phyloP scores from a whole-genome alignment of 2,113 vertebrate species.

The Gasterosteus aculeatus region DNA sequence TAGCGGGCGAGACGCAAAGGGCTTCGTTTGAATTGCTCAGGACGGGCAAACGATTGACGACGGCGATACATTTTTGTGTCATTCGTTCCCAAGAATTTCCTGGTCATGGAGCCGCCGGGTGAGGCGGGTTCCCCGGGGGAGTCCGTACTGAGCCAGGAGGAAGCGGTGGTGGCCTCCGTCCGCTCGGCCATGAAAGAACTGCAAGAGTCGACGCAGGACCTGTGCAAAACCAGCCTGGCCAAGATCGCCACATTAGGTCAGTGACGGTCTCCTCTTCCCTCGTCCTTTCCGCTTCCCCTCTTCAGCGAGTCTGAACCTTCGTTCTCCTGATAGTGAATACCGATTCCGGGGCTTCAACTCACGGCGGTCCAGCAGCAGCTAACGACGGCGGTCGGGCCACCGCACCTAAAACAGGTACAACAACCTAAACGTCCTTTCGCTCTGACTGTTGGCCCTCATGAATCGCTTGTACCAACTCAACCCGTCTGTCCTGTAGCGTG shows the following conservation, averaged over 20 bases:
- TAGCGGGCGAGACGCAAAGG: slow-evolving; percentile 19
- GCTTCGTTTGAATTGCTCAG: neutral
- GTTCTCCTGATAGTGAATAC: slow-evolving; percentile 66
- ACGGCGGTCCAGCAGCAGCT: neutral
- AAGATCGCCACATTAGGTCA: slow-evolving; percentile 70
- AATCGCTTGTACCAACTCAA: neutral
- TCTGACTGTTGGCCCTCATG: neutral
- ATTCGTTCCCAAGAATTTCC: slow-evolving; percentile 65
- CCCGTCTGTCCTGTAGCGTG: slow-evolving; percentile 34
- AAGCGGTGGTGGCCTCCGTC: slow-evolving; percentile 46
- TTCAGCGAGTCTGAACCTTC: neutral
- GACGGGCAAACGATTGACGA: neutral
- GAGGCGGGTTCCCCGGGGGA: slow-evolving; percentile 7
- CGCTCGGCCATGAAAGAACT: slow-evolving; percentile 62
- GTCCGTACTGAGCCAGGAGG: slow-evolving; percentile 38
- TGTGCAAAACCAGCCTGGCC: slow-evolving; percentile 66
- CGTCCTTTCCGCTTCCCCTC: neutral
- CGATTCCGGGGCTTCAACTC: neutral
- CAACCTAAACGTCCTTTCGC: neutral
- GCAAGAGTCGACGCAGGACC: slow-evolving; percentile 60
- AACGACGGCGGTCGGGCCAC: neutral
- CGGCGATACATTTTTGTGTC: neutral
- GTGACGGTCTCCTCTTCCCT: neutral
- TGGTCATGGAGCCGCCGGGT: slow-evolving; percentile 38
- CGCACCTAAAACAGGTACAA: slow-evolving; percentile 43